Conservation (phyloP, 2,888 invertebrate species). For the Nysson spinosus region DNA sequence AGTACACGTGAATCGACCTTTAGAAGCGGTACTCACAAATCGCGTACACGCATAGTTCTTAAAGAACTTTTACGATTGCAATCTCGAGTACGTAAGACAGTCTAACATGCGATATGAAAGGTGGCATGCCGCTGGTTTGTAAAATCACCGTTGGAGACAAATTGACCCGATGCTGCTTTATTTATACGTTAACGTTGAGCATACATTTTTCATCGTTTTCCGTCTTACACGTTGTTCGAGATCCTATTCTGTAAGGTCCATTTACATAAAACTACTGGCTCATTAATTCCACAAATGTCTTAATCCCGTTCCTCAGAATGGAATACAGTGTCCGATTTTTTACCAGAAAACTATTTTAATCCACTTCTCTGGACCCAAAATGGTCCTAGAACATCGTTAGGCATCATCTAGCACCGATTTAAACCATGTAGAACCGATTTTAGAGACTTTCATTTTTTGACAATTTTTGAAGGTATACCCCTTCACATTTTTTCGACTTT, state of each 20-base stretch:
- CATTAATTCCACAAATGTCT: too few relatives aligned
- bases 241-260: not conserved
- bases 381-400: too few relatives aligned
- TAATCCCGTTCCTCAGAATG: too few relatives aligned
- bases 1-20: constrained; percentile 3
- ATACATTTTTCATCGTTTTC: not conserved
- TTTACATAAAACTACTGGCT: not conserved
- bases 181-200: not conserved
- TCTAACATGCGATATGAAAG: constrained; percentile 9
- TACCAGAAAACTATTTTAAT: too few relatives aligned
- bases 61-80: constrained; percentile 5
- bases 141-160: constrained; percentile 17
- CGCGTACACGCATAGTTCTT: constrained; percentile 8
- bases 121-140: constrained; percentile 1
- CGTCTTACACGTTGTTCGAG: not conserved
- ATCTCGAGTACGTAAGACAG: constrained; percentile 8
- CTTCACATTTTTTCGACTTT: too few relatives aligned
- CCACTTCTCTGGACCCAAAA: too few relatives aligned
- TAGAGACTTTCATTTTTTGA: too few relatives aligned
- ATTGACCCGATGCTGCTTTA: constrained; percentile 9
- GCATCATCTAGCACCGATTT: too few relatives aligned
- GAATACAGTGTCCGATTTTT: too few relatives aligned
- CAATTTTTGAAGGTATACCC: too few relatives aligned
- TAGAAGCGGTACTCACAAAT: not conserved
- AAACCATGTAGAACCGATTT: too few relatives aligned